Evolutionary conservation across 1,140 invertebrate species (phyloP), one percentile per base, ranked within the genome.

Genomic region (Amyelois transitella): DNA sequence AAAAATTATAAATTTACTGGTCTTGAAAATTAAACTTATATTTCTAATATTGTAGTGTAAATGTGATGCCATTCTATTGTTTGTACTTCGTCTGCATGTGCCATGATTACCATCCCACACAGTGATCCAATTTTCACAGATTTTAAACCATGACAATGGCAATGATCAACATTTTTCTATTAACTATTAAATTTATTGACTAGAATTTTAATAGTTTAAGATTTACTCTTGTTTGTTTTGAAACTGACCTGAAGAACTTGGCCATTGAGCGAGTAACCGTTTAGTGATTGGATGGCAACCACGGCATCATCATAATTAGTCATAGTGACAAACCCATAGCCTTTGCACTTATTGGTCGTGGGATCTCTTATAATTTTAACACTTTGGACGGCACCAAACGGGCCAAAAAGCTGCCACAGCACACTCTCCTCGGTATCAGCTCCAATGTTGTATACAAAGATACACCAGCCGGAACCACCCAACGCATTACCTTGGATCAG

Each of bases 251-350:
- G 96, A 59, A 97, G 91, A 51, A 96, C 94, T 60, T 96, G 91
- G 79, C 96, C 96, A 71, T 94, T 95, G 58, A 97, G 89, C 59
- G 94, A 94, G 85, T 96, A 96, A 66, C 96, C 96, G 87, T 97
- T 97, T 60, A 97, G 90, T 56, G 94, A 95, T 85, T 96, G 94
- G 69, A 97, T 97, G 51, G 96, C 96, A 66, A 96, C 93, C 55
- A 96, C 91, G 47, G 96, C 95, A 82, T 97, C 96, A 73, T 97
- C 95, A 77, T 97, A 97, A 85, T 96, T 96, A 78, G 95, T 96
- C 96, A 98, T 97, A 50, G 95, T 97, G 51, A 97, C 95, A 84
- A 97, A 97, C 49, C 95, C 96, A 82, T 96, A 97, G 51, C 96
- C 96, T 90, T 97, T 97, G 90, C 96, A 97, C 82, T 97, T 97